A percentile compares a stretch with the other conserved stretches of the same genome.
These are phyloP conservation scores for Heloderma charlesbogerti DNA, from an alignment of 2,113 vertebrate genomes.

Conservation along the genomic window DNA sequence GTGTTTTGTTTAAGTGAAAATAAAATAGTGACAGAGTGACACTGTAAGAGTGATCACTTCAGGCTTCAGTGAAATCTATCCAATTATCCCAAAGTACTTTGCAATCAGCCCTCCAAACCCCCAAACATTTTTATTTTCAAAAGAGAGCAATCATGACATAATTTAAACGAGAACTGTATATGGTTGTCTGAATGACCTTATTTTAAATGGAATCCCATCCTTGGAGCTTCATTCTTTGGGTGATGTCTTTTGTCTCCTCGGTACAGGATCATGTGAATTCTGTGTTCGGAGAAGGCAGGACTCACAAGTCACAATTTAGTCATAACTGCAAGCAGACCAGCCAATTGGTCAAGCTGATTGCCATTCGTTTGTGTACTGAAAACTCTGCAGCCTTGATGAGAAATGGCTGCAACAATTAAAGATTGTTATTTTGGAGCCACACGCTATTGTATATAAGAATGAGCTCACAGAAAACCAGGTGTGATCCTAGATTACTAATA, in stretches of 20 bases:
- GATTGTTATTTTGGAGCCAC: background rate
- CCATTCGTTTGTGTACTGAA: background rate
- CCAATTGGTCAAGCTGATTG: background rate
- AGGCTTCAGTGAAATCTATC: background rate
- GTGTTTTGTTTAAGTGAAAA: background rate
- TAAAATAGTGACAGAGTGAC: background rate
- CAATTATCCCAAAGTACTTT: background rate
- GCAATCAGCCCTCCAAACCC: background rate
- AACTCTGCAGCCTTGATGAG: background rate
- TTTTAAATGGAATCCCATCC: background rate
- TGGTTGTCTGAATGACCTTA: background rate
- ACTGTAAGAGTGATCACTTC: background rate
- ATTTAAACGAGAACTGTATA: background rate
- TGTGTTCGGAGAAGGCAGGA: background rate
- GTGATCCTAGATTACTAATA: background rate
- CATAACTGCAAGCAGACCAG: background rate
- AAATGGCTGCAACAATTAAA: slow-evolving; percentile 10
- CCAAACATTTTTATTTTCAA: background rate
- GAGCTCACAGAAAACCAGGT: background rate
- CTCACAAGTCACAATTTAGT: background rate
- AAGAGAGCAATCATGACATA: background rate
- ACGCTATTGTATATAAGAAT: background rate
- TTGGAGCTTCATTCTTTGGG: background rate
- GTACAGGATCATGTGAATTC: background rate
- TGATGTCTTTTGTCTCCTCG: background rate